These are phyloP conservation scores for Myotis planiceps DNA, from an alignment of 2,797 vertebrate genomes.

Conservation along the genomic window DNA sequence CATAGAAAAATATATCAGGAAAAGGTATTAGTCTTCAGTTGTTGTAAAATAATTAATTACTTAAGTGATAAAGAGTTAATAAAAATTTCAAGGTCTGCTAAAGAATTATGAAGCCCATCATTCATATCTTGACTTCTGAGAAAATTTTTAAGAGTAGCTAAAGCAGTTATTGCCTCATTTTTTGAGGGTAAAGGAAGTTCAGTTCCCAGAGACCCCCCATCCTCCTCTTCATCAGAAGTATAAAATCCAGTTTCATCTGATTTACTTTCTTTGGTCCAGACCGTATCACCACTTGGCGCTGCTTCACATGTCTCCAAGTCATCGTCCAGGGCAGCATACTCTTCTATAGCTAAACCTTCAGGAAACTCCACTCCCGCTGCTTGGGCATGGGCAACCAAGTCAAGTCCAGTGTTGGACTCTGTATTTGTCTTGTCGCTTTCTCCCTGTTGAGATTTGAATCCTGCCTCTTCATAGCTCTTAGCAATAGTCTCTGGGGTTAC, in stretches of 20 bases:
- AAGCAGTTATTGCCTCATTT: slow-evolving; percentile 81
- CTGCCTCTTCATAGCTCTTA: slow-evolving; percentile 76
- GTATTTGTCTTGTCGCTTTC: neutral
- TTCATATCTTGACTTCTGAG: slow-evolving; percentile 78
- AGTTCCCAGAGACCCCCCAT: neutral
- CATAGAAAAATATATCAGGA: slow-evolving; percentile 44
- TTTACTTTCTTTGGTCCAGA: neutral
- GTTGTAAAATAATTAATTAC: slow-evolving; percentile 71
- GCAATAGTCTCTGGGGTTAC: slow-evolving; percentile 75
- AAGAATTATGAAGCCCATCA: slow-evolving; percentile 76
- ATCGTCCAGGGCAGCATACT: slow-evolving; percentile 83
- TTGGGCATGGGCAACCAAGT: slow-evolving; percentile 74
- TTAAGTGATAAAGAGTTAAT: slow-evolving; percentile 72
- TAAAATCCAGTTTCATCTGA: slow-evolving; percentile 53
- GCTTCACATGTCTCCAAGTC: slow-evolving; percentile 75
- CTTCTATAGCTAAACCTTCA: slow-evolving; percentile 81
- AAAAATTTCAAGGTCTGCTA: slow-evolving; percentile 86
- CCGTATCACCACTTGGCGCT: neutral
- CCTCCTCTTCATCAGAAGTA: slow-evolving; percentile 70
- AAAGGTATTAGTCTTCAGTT: slow-evolving; percentile 30
- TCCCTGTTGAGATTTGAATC: slow-evolving; percentile 72
- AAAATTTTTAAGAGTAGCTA: slow-evolving; percentile 83
- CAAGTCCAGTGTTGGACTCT: slow-evolving; percentile 60
- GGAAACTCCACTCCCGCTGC: slow-evolving; percentile 84
- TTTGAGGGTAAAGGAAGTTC: slow-evolving; percentile 79